A percentile compares a stretch with the other conserved stretches of the same genome.
These are phyloP conservation scores for Dinomys branickii DNA, from an alignment of 2,113 vertebrate genomes.

Conservation along the genomic window DNA sequence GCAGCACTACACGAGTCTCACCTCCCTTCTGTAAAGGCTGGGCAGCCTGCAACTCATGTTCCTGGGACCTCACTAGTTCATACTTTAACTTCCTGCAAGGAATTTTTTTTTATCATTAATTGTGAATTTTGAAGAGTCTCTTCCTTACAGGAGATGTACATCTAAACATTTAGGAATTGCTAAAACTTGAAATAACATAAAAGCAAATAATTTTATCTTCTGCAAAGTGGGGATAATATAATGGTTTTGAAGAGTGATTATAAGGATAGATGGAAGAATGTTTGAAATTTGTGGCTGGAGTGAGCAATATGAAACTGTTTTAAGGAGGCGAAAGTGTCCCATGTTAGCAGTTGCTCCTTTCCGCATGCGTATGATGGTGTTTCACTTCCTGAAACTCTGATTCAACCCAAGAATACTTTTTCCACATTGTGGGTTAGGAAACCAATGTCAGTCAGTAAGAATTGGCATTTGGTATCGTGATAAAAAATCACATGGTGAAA, in stretches of 20 bases:
- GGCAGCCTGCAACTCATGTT: neutral
- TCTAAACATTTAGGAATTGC: too few species aligned
- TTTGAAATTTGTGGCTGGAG: neutral
- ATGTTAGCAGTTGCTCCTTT: neutral
- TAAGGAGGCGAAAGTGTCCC: neutral
- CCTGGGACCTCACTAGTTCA: neutral
- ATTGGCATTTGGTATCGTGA: neutral
- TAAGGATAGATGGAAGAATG: neutral
- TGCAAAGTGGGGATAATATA: neutral
- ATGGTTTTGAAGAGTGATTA: neutral
- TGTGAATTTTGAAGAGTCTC: conserved; percentile 1
- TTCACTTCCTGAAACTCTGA: neutral
- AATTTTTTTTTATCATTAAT: neutral
- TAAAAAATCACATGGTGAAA: neutral
- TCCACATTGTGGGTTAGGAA: neutral
- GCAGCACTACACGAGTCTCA: neutral
- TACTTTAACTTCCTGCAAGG: neutral
- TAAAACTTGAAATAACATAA: conserved; percentile 13
- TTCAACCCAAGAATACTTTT: neutral
- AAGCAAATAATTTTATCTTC: neutral
- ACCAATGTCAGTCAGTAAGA: neutral
- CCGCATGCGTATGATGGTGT: neutral
- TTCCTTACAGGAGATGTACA: neutral
- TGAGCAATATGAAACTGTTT: neutral
- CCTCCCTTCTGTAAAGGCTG: neutral